These are phyloP conservation scores for Parapsyche elsis DNA, from an alignment of 1,140 invertebrate species.

Conservation along the genomic window DNA sequence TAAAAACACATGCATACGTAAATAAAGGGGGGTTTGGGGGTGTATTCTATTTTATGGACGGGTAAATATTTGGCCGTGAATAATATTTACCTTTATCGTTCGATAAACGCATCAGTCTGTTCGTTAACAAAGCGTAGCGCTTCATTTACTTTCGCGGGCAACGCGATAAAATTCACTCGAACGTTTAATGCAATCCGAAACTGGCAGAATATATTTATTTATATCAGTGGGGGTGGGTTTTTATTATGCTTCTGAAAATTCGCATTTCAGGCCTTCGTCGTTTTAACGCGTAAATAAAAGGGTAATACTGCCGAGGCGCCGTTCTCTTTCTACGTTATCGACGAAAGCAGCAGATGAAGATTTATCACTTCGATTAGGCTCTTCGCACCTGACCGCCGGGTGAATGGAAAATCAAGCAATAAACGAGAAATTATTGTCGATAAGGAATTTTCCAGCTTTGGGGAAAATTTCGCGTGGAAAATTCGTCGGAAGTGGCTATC, in stretches of 20 bases:
- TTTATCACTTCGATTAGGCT: constrained; percentile 14
- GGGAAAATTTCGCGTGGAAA: too few relatives aligned
- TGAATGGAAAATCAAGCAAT: neutral
- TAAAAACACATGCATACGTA: too few relatives aligned
- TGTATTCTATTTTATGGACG: neutral
- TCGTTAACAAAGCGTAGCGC: neutral
- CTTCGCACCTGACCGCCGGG: constrained; percentile 4
- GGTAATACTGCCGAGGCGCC: neutral
- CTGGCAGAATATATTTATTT: neutral
- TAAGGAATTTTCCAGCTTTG: neutral
- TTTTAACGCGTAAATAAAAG: neutral
- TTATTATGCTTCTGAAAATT: neutral
- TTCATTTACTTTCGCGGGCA: neutral
- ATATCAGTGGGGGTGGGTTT: neutral
- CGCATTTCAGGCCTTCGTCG: neutral
- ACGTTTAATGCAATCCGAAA: neutral
- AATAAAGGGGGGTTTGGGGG: neutral
- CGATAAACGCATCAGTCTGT: constrained; percentile 12
- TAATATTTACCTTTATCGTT: constrained; percentile 24
- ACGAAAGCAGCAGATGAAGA: neutral
- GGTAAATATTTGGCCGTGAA: constrained; percentile 2
- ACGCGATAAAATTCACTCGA: constrained; percentile 10
- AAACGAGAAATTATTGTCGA: constrained; percentile 4
- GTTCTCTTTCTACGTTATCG: neutral
- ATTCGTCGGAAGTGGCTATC: too few relatives aligned